Evolutionary conservation across 2,888 invertebrate genomes (phyloP).

Genomic region (Leptopterna dolabrata): DNA sequence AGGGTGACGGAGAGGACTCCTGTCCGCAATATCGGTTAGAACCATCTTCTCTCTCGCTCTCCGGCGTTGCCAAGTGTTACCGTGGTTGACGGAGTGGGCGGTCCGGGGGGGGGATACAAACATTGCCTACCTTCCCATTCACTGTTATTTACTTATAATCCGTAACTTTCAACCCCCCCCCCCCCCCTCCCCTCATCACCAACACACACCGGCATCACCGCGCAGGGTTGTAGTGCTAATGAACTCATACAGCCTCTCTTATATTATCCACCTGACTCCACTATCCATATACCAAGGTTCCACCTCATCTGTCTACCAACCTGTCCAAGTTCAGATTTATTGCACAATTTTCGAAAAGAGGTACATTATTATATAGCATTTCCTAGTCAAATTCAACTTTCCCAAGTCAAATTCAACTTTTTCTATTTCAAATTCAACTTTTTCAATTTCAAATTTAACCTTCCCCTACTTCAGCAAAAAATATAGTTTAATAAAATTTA

Average conservation of each 20-base stretch:
- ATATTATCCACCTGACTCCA: neutral
- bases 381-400: too few relatives aligned
- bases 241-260: neutral
- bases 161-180: constrained; percentile 13
- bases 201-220: neutral
- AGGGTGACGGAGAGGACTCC: constrained; percentile 60
- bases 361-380: too few relatives aligned
- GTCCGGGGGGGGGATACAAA: constrained; percentile 42
- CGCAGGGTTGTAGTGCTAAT: too few relatives aligned
- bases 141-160: constrained; percentile 54
- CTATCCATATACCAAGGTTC: too few relatives aligned
- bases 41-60: constrained; percentile 66
- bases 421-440: too few relatives aligned
- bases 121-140: constrained; percentile 50
- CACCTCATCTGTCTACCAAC: too few relatives aligned
- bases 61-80: constrained; percentile 61
- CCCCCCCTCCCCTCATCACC: neutral
- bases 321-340: too few relatives aligned
- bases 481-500: too few relatives aligned
- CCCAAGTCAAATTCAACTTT: too few relatives aligned
- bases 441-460: too few relatives aligned
- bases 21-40: constrained; percentile 71
- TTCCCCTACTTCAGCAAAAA: too few relatives aligned
- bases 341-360: too few relatives aligned
- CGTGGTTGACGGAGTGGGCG: neutral